Percentiles rank a stretch among this genome's conserved stretches.
phyloP scores from a whole-genome alignment of 2,888 invertebrate species.

The Tanypteryx hageni region DNA sequence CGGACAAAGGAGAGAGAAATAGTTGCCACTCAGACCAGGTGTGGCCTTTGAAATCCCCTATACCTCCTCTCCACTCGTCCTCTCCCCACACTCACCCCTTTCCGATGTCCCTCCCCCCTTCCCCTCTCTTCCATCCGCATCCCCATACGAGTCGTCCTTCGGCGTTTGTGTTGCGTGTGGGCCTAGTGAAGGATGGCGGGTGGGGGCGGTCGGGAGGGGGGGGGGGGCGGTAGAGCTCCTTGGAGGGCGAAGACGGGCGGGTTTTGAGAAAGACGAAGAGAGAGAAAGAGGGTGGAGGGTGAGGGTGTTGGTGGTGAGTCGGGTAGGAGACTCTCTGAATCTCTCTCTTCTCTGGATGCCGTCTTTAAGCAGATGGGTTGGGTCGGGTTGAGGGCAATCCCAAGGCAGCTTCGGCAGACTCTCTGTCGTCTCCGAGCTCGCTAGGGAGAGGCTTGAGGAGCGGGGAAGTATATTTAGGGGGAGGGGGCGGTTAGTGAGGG shows the following conservation, averaged over 20 bases:
- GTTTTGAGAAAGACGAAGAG: background rate
- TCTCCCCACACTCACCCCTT: background rate
- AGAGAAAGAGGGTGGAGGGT: background rate
- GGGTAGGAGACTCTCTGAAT: background rate
- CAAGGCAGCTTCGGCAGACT: background rate
- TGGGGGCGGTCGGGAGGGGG: background rate
- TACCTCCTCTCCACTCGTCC: no score
- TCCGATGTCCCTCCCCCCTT: background rate
- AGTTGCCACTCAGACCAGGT: conserved; percentile 61
- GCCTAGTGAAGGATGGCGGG: background rate
- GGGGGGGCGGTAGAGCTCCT: no score
- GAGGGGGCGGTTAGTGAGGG: background rate
- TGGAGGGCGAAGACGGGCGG: no score
- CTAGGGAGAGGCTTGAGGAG: background rate
- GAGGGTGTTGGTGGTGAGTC: background rate
- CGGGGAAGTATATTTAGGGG: background rate
- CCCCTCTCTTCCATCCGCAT: background rate
- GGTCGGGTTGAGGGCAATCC: conserved; percentile 1
- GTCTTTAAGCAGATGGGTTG: background rate
- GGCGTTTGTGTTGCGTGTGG: conserved; percentile 57
- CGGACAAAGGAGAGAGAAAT: conserved; percentile 57
- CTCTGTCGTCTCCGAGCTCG: background rate
- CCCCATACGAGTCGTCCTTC: background rate
- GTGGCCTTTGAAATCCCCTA: conserved; percentile 21
- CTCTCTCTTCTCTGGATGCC: background rate